A percentile compares a stretch with the other conserved stretches of the same genome.
phyloP scores from a whole-genome alignment of 2,888 invertebrate species.

The Gibbula magus region DNA sequence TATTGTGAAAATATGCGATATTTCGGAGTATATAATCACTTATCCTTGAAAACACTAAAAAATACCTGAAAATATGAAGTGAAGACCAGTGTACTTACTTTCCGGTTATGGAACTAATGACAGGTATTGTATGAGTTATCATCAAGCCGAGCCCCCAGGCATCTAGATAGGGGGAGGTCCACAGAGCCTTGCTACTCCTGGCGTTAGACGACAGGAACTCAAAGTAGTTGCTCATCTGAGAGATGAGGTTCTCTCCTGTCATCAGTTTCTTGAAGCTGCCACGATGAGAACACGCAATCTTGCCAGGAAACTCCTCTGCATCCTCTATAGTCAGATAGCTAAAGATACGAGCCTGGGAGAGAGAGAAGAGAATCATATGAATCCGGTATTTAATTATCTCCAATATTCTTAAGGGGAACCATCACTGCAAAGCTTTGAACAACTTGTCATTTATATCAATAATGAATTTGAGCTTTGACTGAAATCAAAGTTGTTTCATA shows the following conservation, averaged over 20 bases:
- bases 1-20: no score
- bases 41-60: no score
- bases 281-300: slow-evolving; percentile 70
- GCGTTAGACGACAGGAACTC: slow-evolving; percentile 74
- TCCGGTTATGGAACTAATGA: slow-evolving; percentile 69
- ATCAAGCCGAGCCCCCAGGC: slow-evolving; percentile 75
- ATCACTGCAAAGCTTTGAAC: no score
- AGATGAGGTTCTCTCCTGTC: slow-evolving; percentile 75
- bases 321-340: slow-evolving; percentile 75
- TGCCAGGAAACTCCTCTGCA: slow-evolving; percentile 74
- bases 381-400: no score
- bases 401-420: no score
- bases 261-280: slow-evolving; percentile 73
- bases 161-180: slow-evolving; percentile 76
- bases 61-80: no score
- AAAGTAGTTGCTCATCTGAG: slow-evolving; percentile 76
- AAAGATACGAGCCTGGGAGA: slow-evolving; percentile 72
- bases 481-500: no score
- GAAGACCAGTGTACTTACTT: no score
- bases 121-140: slow-evolving; percentile 75
- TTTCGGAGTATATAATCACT: no score
- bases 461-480: no score
- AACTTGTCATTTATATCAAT: no score
- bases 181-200: slow-evolving; percentile 70
- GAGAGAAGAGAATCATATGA: no score